A percentile compares a stretch with the other conserved stretches of the same genome.
These are phyloP conservation scores for Drosophila varians DNA, from an alignment of 1,140 invertebrate species.

Conservation along the genomic window DNA sequence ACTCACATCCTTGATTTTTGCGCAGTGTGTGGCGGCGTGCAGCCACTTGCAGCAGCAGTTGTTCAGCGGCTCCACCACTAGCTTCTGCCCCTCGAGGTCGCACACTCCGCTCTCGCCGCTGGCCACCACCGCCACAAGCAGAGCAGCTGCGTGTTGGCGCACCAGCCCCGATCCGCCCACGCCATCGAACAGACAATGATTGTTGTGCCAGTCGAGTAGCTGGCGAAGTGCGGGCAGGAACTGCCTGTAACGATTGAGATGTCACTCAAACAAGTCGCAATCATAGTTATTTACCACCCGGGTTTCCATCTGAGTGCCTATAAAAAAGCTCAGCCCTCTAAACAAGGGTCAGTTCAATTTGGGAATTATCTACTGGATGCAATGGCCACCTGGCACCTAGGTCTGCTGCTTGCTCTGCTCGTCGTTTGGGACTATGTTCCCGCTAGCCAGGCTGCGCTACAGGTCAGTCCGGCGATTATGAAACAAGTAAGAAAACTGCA, in stretches of 20 bases:
- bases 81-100: constrained; percentile 53
- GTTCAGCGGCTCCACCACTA: constrained; percentile 60
- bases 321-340: constrained; percentile 30
- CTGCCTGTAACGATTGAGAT: constrained; percentile 50
- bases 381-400: constrained; percentile 37
- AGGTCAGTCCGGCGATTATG: constrained; percentile 47
- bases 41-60: constrained; percentile 80
- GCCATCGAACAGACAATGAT: constrained; percentile 70
- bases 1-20: constrained; percentile 66
- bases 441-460: constrained; percentile 35
- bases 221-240: constrained; percentile 74
- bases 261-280: constrained; percentile 17
- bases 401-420: constrained; percentile 21
- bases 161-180: constrained; percentile 69
- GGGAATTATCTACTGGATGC: not conserved
- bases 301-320: constrained; percentile 9
- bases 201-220: constrained; percentile 80
- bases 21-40: constrained; percentile 46
- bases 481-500: constrained; percentile 64
- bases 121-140: constrained; percentile 63
- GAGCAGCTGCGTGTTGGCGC: constrained; percentile 78
- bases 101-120: constrained; percentile 58
- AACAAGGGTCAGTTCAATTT: constrained; percentile 31
- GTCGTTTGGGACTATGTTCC: constrained; percentile 20
- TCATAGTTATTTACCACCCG: constrained; percentile 42